Evolutionary conservation across 2,113 vertebrate species (phyloP).

Genomic region (Etia nguti): DNA sequence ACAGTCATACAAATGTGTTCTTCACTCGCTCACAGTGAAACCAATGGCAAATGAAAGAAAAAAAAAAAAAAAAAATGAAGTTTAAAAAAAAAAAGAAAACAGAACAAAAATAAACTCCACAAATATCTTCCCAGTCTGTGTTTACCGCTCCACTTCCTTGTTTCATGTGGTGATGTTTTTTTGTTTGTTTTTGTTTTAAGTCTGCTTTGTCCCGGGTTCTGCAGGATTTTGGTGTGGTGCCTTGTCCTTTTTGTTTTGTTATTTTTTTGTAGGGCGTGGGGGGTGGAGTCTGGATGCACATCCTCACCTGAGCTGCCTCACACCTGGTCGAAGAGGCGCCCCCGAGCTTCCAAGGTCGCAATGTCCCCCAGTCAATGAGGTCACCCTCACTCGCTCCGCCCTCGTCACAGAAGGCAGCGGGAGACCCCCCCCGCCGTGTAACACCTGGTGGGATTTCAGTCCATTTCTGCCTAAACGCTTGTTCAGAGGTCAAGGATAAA

Average conservation of each 20-base stretch:
- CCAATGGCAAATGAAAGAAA: not conserved
- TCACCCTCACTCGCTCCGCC: not conserved
- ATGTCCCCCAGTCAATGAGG: constrained; percentile 24
- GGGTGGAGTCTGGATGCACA: not conserved
- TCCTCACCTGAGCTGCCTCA: constrained; percentile 26
- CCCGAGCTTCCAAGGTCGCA: constrained; percentile 21
- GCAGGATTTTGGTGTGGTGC: constrained; percentile 20
- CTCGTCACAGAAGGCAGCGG: constrained; percentile 8
- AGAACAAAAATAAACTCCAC: constrained; percentile 68
- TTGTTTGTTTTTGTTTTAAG: not conserved
- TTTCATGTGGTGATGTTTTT: not conserved
- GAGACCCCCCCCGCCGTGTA: constrained; percentile 15
- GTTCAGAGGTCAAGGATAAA: constrained; percentile 47
- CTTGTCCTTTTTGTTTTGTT: not conserved
- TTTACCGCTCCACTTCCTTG: constrained; percentile 3
- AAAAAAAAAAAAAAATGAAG: not conserved
- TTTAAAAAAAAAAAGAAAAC: constrained; percentile 14
- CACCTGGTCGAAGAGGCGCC: not conserved
- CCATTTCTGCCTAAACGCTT: constrained; percentile 34
- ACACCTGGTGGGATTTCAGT: constrained; percentile 36
- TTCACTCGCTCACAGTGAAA: constrained; percentile 14
- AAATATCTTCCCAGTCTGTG: constrained; percentile 49
- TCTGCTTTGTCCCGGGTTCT: constrained; percentile 24
- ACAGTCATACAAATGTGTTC: constrained; percentile 1
- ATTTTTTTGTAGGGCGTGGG: not conserved